Evolutionary conservation across 2,113 vertebrate species (phyloP).

Genomic region (Bubalus kerabau): DNA sequence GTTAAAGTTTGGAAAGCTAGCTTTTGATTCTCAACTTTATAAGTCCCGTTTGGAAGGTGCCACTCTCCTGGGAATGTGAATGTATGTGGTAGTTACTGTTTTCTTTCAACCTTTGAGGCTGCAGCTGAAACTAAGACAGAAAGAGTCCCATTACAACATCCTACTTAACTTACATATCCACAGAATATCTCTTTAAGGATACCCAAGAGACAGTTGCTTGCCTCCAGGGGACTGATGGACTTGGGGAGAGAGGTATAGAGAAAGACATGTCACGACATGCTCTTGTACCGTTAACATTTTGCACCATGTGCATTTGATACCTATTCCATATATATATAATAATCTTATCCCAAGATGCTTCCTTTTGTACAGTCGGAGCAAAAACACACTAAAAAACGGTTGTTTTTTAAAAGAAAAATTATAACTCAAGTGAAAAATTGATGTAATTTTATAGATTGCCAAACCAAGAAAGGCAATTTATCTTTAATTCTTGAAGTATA

Average conservation of each 20-base stretch:
- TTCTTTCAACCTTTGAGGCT: neutral
- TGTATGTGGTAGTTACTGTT: neutral
- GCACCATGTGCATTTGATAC: neutral
- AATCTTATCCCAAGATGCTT: neutral
- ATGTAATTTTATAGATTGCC: neutral
- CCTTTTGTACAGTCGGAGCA: neutral
- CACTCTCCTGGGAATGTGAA: neutral
- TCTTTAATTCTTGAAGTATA: neutral
- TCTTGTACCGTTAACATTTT: neutral
- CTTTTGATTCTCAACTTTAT: neutral
- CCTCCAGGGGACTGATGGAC: neutral
- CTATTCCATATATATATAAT: neutral
- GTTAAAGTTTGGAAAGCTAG: neutral
- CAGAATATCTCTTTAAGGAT: neutral
- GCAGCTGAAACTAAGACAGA: neutral
- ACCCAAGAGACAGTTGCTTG: neutral
- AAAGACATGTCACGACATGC: neutral
- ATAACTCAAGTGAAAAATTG: constrained; percentile 22
- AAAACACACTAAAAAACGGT: neutral
- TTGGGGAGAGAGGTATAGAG: neutral
- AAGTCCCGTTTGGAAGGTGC: neutral
- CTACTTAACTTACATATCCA: neutral
- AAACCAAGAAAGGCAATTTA: neutral
- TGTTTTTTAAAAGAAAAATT: constrained; percentile 33
- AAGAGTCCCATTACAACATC: neutral